Conservation (phyloP, 1,140 invertebrate species). For the Drosophila sturtevanti region DNA sequence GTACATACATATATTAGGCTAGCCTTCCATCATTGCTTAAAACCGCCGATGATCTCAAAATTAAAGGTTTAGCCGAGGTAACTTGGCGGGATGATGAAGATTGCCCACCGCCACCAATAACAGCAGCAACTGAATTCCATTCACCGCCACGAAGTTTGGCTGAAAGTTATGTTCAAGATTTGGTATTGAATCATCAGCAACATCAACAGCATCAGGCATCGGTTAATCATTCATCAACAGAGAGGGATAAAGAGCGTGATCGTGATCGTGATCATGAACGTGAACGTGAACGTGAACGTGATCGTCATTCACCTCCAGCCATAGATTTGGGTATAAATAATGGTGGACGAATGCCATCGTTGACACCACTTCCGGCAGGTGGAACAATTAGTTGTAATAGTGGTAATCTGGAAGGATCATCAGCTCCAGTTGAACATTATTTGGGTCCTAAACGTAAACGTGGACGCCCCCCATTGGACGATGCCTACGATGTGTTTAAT, state of each 20-base stretch:
- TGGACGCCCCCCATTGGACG: constrained; percentile 87
- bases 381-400: neutral
- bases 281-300: constrained; percentile 34
- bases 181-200: constrained; percentile 50
- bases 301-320: constrained; percentile 39
- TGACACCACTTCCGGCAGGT: constrained; percentile 48
- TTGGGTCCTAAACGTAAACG: constrained; percentile 83
- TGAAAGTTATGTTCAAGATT: constrained; percentile 60
- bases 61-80: constrained; percentile 95
- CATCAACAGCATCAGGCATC: constrained; percentile 30
- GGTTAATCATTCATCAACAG: constrained; percentile 15
- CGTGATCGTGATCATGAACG: constrained; percentile 28
- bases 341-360: constrained; percentile 50
- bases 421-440: constrained; percentile 56
- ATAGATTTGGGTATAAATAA: constrained; percentile 45
- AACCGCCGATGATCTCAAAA: constrained; percentile 94
- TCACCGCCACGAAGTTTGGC: constrained; percentile 62
- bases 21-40: constrained; percentile 93
- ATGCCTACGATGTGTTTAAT: constrained; percentile 83
- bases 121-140: constrained; percentile 74
- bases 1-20: constrained; percentile 84
- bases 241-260: constrained; percentile 18
- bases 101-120: constrained; percentile 78
- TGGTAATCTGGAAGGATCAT: constrained; percentile 28
- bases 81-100: constrained; percentile 87